Evolutionary conservation across 1,140 invertebrate species (phyloP).

Genomic region (Drosophila fuyamai): DNA sequence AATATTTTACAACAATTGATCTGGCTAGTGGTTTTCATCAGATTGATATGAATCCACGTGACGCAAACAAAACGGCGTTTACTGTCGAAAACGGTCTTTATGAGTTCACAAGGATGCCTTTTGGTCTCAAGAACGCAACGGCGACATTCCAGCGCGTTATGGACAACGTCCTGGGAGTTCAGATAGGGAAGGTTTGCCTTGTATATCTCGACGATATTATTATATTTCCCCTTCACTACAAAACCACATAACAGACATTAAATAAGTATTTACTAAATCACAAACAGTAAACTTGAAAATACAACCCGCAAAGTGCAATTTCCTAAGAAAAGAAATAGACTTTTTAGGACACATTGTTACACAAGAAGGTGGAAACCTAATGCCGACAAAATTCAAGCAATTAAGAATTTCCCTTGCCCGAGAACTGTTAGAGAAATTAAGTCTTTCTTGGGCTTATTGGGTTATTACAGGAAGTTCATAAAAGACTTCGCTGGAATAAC

Average conservation of each 20-base stretch:
- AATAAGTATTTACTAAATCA: too few relatives aligned
- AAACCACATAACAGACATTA: too few relatives aligned
- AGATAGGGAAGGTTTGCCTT: constrained; percentile 8
- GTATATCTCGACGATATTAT: constrained; percentile 22
- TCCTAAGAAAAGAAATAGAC: constrained; percentile 11
- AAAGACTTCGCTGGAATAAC: constrained; percentile 23
- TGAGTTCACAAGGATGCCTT: constrained; percentile 5
- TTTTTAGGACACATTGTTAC: constrained; percentile 13
- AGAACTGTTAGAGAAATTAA: constrained; percentile 13
- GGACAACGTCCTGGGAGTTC: constrained; percentile 26
- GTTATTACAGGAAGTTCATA: constrained; percentile 16
- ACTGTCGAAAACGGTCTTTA: constrained; percentile 8
- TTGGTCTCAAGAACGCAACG: neutral
- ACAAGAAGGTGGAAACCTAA: constrained; percentile 11
- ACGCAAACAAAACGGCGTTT: constrained; percentile 14
- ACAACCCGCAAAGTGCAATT: constrained; percentile 14
- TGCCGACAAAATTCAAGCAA: constrained; percentile 10
- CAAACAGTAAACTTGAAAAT: constrained; percentile 26
- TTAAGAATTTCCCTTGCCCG: constrained; percentile 17
- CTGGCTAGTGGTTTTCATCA: constrained; percentile 28
- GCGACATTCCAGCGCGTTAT: constrained; percentile 27
- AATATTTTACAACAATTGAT: constrained; percentile 31
- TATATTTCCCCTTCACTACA: constrained; percentile 24
- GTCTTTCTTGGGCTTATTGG: constrained; percentile 13
- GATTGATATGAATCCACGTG: constrained; percentile 18